These are phyloP conservation scores for Epinephelus lanceolatus DNA, from an alignment of 2,113 vertebrate species.

Conservation along the genomic window DNA sequence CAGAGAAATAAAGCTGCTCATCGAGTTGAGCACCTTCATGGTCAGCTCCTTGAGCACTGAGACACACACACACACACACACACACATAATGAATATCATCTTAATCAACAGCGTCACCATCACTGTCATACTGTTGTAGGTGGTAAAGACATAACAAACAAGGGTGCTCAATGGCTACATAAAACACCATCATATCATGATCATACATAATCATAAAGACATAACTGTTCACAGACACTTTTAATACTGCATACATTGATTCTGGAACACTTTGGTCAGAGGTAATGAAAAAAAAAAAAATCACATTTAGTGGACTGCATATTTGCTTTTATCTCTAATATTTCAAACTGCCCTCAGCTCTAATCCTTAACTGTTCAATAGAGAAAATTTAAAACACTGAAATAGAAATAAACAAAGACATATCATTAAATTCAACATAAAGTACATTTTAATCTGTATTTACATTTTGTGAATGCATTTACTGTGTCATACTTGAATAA, in stretches of 20 bases:
- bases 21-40: constrained; percentile 95
- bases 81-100: background rate
- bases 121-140: background rate
- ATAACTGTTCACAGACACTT: background rate
- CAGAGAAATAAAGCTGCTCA: constrained; percentile 95
- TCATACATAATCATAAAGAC: background rate
- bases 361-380: background rate
- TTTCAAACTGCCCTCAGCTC: no score
- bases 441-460: background rate
- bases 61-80: constrained; percentile 17
- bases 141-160: background rate
- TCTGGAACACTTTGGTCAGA: no score
- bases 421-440: background rate
- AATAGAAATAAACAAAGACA: background rate
- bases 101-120: background rate
- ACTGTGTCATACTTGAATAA: background rate
- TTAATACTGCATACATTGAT: no score
- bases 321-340: no score
- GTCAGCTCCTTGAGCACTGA: constrained; percentile 94
- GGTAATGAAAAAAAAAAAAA: no score
- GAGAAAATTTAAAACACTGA: background rate
- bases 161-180: background rate
- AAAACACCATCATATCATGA: background rate
- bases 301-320: no score
- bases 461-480: background rate